A percentile compares a stretch with the other conserved stretches of the same genome.
Evolutionary conservation across 2,113 vertebrate genomes (phyloP).

Genomic region (Tricholaema leucomelas): DNA sequence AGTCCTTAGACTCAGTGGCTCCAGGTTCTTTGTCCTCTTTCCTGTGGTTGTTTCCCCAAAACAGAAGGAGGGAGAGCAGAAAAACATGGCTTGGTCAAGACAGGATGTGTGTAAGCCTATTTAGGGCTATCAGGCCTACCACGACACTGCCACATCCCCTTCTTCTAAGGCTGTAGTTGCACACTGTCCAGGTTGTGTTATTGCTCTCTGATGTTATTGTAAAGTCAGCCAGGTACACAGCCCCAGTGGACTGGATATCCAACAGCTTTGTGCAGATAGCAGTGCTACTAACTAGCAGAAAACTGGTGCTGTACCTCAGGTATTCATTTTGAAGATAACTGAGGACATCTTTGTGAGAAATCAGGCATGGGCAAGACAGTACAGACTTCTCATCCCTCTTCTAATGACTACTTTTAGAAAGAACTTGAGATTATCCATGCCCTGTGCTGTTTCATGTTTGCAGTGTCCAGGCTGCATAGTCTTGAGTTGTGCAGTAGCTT

Average conservation of each 20-base stretch:
- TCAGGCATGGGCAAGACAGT: neutral
- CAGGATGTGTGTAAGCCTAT: no score
- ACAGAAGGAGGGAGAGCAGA: no score
- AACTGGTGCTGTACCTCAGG: neutral
- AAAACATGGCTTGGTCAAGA: no score
- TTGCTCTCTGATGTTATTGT: neutral
- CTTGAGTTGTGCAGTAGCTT: neutral
- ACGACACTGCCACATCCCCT: neutral
- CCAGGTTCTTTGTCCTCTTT: no score
- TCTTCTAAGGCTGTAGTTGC: neutral
- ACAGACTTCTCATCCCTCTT: neutral
- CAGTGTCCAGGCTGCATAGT: neutral
- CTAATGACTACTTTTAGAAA: neutral
- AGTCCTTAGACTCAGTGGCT: no score
- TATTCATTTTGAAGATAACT: neutral
- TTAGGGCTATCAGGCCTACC: no score
- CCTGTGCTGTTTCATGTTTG: neutral
- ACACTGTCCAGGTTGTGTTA: neutral
- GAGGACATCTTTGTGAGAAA: neutral
- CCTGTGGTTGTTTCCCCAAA: no score
- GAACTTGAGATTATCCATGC: neutral
- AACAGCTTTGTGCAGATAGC: neutral
- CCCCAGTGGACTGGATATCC: neutral
- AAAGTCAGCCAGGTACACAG: neutral
- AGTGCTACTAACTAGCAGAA: neutral